Percentiles rank a stretch among this genome's conserved stretches.
phyloP scores from a whole-genome alignment of 2,797 vertebrate species.

The Antennarius maculatus region DNA sequence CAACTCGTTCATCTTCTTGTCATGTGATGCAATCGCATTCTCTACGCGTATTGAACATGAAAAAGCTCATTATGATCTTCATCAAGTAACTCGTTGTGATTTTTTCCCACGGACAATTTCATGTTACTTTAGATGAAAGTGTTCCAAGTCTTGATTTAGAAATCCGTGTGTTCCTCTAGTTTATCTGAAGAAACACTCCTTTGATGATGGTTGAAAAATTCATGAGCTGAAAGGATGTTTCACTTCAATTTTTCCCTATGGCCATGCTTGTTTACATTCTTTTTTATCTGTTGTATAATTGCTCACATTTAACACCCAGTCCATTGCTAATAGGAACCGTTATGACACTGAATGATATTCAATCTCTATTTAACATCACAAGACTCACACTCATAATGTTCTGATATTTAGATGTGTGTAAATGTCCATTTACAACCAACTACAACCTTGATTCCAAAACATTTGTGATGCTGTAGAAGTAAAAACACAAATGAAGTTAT shows the following conservation, averaged over 20 bases:
- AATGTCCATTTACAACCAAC: no score
- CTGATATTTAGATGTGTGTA: no score
- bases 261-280: slow-evolving; percentile 29
- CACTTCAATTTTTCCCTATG: slow-evolving; percentile 30
- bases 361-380: slow-evolving; percentile 37
- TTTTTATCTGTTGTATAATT: slow-evolving; percentile 40
- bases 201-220: slow-evolving; percentile 45
- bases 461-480: no score
- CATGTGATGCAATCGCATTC: slow-evolving; percentile 52
- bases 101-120: slow-evolving; percentile 39
- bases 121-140: slow-evolving; percentile 53
- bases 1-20: slow-evolving; percentile 43
- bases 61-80: slow-evolving; percentile 48
- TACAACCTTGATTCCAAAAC: no score
- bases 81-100: slow-evolving; percentile 44
- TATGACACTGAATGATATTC: slow-evolving; percentile 27
- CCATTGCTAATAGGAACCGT: slow-evolving; percentile 20
- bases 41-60: slow-evolving; percentile 45
- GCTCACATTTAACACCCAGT: slow-evolving; percentile 38
- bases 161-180: slow-evolving; percentile 33
- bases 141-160: slow-evolving; percentile 9
- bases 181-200: slow-evolving; percentile 42
- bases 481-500: no score
- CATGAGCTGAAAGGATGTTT: slow-evolving; percentile 32
- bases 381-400: slow-evolving; percentile 9